Evolutionary conservation across 2,888 invertebrate species (phyloP), one percentile per base, ranked within the genome.

Genomic region (Erpobdella octoculata): DNA sequence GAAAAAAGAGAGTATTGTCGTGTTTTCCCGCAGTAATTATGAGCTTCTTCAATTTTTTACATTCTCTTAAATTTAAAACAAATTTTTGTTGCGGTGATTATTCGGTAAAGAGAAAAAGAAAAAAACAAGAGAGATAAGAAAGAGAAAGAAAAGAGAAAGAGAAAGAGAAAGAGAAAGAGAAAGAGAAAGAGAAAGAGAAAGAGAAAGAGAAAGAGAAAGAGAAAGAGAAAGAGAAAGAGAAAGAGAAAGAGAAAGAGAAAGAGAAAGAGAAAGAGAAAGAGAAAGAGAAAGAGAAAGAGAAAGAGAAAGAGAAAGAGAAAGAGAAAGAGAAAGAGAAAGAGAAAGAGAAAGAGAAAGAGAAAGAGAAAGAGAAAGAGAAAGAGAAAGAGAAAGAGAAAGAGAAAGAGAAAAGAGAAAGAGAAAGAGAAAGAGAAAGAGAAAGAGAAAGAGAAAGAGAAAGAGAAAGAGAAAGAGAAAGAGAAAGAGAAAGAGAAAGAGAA

Each of bases 91-190:
- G 46, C 18, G 15, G 15, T 18, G 46, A 46, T 15, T 15, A 46
- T 46, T 46, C 46, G 61, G 21, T 9, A 12, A 25, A 21, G 61
- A 15, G n/a, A 12, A 21, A 25, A 21, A 25, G 61, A n/a, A n/a
- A n/a, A n/a, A n/a, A n/a, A n/a, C n/a, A n/a, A n/a, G n/a, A n/a
- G n/a, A n/a, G n/a, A n/a, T 12, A 15, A 12, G 25, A 15, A 25
- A 25, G 21, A 25, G 61, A 59, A 25, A 25, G 21, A 25, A 25
- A 59, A 25, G 61, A 59, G 61, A 25, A 59, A 25, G 61, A 59
- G 25, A 25, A 59, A 25, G 61, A 59, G 61, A 25, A 59, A 25
- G 61, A 59, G 61, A 25, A 59, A 25, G 61, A 59, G 61, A 21
- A 41, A 18, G 46, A 41, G 46, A 18, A 41, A 18, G 46, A 41